Conservation (phyloP, 2,888 invertebrate species). For the Hirtodrosophila cameraria region DNA sequence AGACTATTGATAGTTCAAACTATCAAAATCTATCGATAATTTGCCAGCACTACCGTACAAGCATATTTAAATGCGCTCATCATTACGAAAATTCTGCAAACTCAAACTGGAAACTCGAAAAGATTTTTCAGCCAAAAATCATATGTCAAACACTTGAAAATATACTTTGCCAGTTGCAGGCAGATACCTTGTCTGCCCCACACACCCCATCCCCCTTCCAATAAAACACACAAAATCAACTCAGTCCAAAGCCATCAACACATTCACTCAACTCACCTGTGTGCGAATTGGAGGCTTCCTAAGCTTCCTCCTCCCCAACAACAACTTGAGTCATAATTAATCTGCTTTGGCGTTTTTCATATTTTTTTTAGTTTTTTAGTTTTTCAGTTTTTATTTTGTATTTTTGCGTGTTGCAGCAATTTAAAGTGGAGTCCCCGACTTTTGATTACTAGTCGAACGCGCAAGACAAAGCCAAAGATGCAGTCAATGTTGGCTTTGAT, state of each 20-base stretch:
- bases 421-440: conserved; percentile 65
- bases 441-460: conserved; percentile 53
- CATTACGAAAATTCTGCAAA: conserved; percentile 77
- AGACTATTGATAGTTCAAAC: too few species aligned
- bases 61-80: conserved; percentile 64
- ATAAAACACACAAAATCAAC: conserved; percentile 35
- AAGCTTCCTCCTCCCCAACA: conserved; percentile 44
- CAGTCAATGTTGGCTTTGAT: conserved; percentile 52
- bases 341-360: conserved; percentile 68
- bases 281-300: conserved; percentile 41
- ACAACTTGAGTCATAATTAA: conserved; percentile 65
- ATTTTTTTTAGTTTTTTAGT: too few species aligned
- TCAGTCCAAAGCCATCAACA: conserved; percentile 61
- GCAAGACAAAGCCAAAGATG: conserved; percentile 50
- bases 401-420: conserved; percentile 74
- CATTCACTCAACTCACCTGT: conserved; percentile 56
- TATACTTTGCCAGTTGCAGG: conserved; percentile 13
- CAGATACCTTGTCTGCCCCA: too few species aligned
- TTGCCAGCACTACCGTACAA: background rate
- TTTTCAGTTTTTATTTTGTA: too few species aligned
- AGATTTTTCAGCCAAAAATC: conserved; percentile 65
- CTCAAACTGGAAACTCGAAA: conserved; percentile 60
- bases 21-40: too few species aligned
- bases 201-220: conserved; percentile 28
- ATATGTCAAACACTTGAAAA: conserved; percentile 72